Conservation (phyloP, 2,888 invertebrate species). For the Alloscopus bannaensis region DNA sequence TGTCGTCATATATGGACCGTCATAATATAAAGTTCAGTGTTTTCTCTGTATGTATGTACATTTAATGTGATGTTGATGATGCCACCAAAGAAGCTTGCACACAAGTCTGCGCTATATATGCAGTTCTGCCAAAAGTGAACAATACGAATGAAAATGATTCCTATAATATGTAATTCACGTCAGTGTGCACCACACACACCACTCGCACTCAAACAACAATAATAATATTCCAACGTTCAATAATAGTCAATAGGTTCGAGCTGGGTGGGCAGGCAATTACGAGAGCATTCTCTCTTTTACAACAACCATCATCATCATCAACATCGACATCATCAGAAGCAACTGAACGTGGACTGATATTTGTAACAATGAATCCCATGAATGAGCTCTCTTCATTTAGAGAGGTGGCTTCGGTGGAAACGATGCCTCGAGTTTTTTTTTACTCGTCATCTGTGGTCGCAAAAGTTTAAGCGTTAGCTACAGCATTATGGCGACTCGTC, state of each 20-base stretch:
- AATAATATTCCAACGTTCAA: conserved; percentile 62
- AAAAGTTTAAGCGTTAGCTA: no score
- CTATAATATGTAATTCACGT: conserved; percentile 62
- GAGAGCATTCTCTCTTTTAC: conserved; percentile 50
- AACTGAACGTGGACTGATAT: conserved; percentile 30
- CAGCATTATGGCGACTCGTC: no score
- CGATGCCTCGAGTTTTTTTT: no score
- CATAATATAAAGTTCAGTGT: neutral
- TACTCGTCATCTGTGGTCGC: no score
- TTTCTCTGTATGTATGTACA: conserved; percentile 3
- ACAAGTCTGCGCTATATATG: conserved; percentile 19
- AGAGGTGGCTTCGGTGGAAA: neutral
- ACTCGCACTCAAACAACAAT: conserved; percentile 50
- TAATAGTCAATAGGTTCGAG: conserved; percentile 63
- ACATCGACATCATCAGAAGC: conserved; percentile 27
- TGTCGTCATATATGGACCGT: no score
- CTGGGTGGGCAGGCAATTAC: conserved; percentile 65
- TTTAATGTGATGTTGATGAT: conserved; percentile 24
- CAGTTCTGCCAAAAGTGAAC: conserved; percentile 53
- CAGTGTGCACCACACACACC: conserved; percentile 22
- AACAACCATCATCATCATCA: conserved; percentile 23
- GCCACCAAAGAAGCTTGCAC: conserved; percentile 55
- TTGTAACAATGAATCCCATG: conserved; percentile 35
- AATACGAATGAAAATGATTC: conserved; percentile 56
- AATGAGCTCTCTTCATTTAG: conserved; percentile 20